Evolutionary conservation across 2,797 vertebrate genomes (phyloP).

Genomic region (Rhinogobio ventralis): DNA sequence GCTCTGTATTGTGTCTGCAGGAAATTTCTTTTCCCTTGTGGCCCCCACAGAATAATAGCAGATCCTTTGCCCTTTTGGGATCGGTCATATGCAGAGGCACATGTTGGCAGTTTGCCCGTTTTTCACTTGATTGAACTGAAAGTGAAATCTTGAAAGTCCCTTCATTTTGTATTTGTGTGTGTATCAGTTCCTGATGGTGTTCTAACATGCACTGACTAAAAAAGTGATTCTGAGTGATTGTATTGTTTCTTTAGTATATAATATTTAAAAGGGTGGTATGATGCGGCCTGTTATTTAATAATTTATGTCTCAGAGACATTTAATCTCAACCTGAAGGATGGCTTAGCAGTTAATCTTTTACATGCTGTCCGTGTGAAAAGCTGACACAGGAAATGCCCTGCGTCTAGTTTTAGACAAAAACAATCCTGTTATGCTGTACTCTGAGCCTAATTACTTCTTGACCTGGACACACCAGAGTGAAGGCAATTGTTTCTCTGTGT

Average conservation of each 20-base stretch:
- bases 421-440: slow-evolving; percentile 29
- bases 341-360: slow-evolving; percentile 11
- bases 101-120: slow-evolving; percentile 67
- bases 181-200: not conserved
- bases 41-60: slow-evolving; percentile 73
- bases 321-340: slow-evolving; percentile 15
- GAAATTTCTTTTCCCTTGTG: slow-evolving; percentile 72
- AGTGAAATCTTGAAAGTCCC: slow-evolving; percentile 46
- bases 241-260: not conserved
- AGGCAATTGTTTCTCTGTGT: slow-evolving; percentile 49
- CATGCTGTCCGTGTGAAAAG: slow-evolving; percentile 35
- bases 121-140: slow-evolving; percentile 57
- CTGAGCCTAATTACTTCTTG: slow-evolving; percentile 50
- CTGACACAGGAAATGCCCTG: slow-evolving; percentile 50
- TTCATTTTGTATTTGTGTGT: not conserved
- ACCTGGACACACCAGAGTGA: slow-evolving; percentile 29
- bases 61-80: slow-evolving; percentile 63
- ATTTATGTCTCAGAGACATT: not conserved
- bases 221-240: not conserved
- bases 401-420: slow-evolving; percentile 47
- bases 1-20: slow-evolving; percentile 67
- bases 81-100: slow-evolving; percentile 57
- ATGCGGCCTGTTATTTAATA: not conserved
- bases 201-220: not conserved
- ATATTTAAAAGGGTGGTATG: not conserved